phyloP scores from a whole-genome alignment of 2,888 invertebrate species.

The Agonopterix heracliana region DNA sequence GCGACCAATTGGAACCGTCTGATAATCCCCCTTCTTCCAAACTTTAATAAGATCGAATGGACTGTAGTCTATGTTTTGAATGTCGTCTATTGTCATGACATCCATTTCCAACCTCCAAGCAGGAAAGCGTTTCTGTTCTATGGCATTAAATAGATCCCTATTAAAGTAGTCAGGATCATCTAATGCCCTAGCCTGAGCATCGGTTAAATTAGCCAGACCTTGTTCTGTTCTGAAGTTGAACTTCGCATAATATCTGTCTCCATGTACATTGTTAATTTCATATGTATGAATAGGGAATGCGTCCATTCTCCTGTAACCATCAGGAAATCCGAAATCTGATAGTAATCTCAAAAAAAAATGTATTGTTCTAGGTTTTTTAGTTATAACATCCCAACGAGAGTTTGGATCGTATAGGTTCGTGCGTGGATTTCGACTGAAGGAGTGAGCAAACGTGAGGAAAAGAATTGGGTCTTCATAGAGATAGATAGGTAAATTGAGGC shows the following conservation, averaged over 20 bases:
- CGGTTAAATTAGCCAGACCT: conserved; percentile 84
- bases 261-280: conserved; percentile 85
- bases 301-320: conserved; percentile 92
- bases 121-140: conserved; percentile 77
- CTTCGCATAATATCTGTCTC: conserved; percentile 85
- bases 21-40: conserved; percentile 53
- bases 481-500: conserved; percentile 90
- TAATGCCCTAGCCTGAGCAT: conserved; percentile 78
- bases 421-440: conserved; percentile 92
- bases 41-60: conserved; percentile 46
- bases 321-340: conserved; percentile 91
- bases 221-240: conserved; percentile 94
- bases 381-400: conserved; percentile 92
- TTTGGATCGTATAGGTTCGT: conserved; percentile 88
- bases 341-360: conserved; percentile 87
- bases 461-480: conserved; percentile 88
- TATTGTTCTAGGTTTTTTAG: conserved; percentile 85
- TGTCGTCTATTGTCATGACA: conserved; percentile 33
- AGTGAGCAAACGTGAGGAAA: conserved; percentile 91
- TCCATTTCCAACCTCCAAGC: conserved; percentile 52
- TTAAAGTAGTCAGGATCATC: conserved; percentile 89
- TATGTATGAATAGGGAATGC: conserved; percentile 94
- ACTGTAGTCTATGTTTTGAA: conserved; percentile 39
- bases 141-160: conserved; percentile 90
- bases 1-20: conserved; percentile 39